These are phyloP conservation scores for Hemiscyllium ocellatum DNA, from an alignment of 2,113 vertebrate species.

Conservation along the genomic window DNA sequence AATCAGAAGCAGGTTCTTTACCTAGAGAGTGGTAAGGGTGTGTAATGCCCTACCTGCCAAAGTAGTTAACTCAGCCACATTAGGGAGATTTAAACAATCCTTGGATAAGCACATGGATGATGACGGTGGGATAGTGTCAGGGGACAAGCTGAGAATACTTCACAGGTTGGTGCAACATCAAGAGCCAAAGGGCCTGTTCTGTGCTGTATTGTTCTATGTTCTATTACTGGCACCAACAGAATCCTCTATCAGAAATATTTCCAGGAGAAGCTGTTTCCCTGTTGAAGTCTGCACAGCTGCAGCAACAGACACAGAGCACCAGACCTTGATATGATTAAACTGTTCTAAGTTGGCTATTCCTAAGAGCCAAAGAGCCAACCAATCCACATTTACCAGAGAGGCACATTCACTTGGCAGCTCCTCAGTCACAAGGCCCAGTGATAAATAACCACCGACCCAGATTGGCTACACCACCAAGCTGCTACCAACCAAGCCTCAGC, in stretches of 20 bases:
- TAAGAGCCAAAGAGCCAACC: neutral
- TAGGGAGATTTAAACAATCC: too few relatives aligned
- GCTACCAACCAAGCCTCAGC: neutral
- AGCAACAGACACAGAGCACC: neutral
- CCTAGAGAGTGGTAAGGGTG: too few relatives aligned
- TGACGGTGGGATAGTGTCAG: too few relatives aligned
- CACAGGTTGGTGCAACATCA: neutral
- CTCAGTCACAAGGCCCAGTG: neutral
- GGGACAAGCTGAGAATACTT: too few relatives aligned
- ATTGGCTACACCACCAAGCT: neutral
- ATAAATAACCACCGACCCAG: neutral
- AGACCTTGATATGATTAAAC: neutral
- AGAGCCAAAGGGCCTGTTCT: too few relatives aligned
- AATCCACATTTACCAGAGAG: neutral
- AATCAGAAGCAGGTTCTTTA: too few relatives aligned
- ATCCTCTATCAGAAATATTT: neutral
- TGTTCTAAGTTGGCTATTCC: neutral
- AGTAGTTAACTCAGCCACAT: too few relatives aligned
- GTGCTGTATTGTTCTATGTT: too few relatives aligned
- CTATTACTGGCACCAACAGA: too few relatives aligned
- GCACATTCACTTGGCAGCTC: neutral
- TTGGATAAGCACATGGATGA: too few relatives aligned
- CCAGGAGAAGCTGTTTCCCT: neutral
- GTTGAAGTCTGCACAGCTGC: neutral
- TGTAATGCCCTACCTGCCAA: too few relatives aligned